Conservation (phyloP, 2,113 vertebrate species). For the Crotalus tigris region DNA sequence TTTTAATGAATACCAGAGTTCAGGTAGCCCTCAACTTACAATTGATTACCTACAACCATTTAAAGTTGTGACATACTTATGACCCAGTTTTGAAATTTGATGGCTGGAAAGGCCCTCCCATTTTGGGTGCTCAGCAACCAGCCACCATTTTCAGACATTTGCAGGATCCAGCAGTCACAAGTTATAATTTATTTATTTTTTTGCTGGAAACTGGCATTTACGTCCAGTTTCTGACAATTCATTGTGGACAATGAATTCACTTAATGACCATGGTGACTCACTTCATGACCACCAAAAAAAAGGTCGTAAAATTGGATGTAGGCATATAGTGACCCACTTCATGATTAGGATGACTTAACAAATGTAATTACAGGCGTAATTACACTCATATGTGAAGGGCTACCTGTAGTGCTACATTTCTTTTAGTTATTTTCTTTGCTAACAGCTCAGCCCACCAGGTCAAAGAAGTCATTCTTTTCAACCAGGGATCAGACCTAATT, state of each 20-base stretch:
- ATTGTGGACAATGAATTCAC: background rate
- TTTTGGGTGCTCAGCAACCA: background rate
- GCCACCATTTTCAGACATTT: background rate
- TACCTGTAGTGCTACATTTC: background rate
- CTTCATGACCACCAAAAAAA: background rate
- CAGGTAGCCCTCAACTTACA: background rate
- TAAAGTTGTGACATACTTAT: background rate
- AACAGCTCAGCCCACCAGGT: background rate
- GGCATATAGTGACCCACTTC: background rate
- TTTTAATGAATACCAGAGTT: background rate
- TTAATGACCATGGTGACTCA: background rate
- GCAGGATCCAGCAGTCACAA: background rate
- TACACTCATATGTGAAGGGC: background rate
- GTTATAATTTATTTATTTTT: background rate
- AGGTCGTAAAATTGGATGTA: background rate
- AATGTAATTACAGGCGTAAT: background rate
- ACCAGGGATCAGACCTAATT: background rate
- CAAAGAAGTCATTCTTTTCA: background rate
- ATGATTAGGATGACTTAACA: background rate
- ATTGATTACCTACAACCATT: background rate
- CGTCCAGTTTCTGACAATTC: background rate
- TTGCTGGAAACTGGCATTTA: background rate
- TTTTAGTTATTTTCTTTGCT: background rate
- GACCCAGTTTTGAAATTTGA: background rate
- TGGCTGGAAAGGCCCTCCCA: background rate